Percentiles rank a stretch among this genome's conserved stretches.
phyloP scores from a whole-genome alignment of 1,140 invertebrate genomes.

The Bombus consobrinus region DNA sequence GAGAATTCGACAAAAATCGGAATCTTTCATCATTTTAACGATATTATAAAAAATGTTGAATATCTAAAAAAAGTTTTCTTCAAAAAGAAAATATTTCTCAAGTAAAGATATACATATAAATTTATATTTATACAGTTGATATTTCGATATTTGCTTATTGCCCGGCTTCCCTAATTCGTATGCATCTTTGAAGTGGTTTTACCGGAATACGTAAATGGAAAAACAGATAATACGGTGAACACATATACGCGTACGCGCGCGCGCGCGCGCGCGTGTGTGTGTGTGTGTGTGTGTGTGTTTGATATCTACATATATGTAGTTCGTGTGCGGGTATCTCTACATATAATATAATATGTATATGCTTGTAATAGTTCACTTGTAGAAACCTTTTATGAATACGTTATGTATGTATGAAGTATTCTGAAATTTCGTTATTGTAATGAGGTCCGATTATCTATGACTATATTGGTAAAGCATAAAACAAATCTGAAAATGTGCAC shows the following conservation, averaged over 20 bases:
- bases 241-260: neutral
- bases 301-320: neutral
- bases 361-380: neutral
- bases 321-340: neutral
- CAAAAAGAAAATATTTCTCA: neutral
- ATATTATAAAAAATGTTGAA: neutral
- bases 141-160: neutral
- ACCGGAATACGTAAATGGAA: neutral
- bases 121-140: neutral
- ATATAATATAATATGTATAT: neutral
- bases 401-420: neutral
- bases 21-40: neutral
- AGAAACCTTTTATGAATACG: neutral
- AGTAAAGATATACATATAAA: neutral
- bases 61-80: neutral
- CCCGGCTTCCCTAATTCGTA: neutral
- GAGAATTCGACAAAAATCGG: conserved; percentile 25
- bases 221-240: conserved; percentile 25
- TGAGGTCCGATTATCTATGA: neutral
- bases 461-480: neutral
- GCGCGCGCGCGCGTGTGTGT: neutral
- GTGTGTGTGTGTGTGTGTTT: neutral
- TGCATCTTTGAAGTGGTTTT: neutral
- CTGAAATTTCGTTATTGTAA: neutral
- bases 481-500: neutral